phyloP scores from a whole-genome alignment of 1,140 invertebrate genomes.

The Triops longicaudatus region DNA sequence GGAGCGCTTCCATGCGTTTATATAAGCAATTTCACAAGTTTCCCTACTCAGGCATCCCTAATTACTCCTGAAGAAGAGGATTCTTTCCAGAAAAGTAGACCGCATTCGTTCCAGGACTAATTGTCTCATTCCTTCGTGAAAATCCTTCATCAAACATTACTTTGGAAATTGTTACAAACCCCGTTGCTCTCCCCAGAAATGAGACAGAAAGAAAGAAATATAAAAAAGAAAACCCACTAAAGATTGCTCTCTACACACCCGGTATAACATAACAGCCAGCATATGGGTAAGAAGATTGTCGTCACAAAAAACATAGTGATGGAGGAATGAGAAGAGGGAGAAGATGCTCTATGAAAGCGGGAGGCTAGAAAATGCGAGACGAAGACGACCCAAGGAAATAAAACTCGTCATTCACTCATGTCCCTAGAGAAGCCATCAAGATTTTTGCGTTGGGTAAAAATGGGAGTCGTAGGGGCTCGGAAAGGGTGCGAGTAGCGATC shows the following conservation, averaged over 20 bases:
- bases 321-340: not conserved
- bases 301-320: not conserved
- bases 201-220: not conserved
- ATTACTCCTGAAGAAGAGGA: not conserved
- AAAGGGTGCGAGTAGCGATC: not conserved
- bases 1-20: not conserved
- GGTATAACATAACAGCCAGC: not conserved
- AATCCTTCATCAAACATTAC: not conserved
- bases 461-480: not conserved
- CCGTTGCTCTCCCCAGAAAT: not conserved
- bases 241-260: not conserved
- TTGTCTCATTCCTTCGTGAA: constrained; percentile 1
- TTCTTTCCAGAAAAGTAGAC: not conserved
- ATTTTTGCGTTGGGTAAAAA: not conserved
- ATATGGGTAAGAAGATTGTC: not conserved
- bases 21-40: constrained; percentile 8
- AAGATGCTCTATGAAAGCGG: not conserved
- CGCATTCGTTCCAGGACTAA: not conserved
- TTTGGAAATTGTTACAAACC: not conserved
- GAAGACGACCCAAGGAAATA: not conserved
- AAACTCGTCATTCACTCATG: not conserved
- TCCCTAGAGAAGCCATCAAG: not conserved
- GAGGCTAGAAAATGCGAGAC: not conserved
- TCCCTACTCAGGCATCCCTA: constrained; percentile 10
- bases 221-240: not conserved